These are phyloP conservation scores for Lycocerus yunnanus DNA, from an alignment of 2,888 invertebrate species.

Conservation along the genomic window DNA sequence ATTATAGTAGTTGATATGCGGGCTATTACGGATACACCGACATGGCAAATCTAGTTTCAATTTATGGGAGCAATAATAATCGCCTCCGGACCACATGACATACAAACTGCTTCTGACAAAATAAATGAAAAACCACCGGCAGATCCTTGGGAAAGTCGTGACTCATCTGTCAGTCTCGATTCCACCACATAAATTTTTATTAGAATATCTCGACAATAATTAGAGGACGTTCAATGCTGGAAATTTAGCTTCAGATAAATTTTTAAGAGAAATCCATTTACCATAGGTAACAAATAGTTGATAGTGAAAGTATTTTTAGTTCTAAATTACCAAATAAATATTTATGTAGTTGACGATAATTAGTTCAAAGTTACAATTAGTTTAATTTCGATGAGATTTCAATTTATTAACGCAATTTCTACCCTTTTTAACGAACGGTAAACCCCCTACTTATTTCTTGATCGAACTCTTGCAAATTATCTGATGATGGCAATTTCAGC, in stretches of 20 bases:
- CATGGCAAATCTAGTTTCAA: background rate
- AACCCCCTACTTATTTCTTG: background rate
- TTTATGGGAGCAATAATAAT: background rate
- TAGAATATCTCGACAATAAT: background rate
- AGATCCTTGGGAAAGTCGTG: background rate
- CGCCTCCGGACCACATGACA: background rate
- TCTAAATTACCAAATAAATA: background rate
- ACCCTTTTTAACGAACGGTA: no score
- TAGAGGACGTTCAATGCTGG: background rate
- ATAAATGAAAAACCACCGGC: background rate
- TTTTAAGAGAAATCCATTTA: background rate
- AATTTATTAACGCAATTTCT: background rate
- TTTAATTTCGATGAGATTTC: background rate
- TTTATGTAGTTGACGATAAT: background rate
- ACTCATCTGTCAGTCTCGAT: background rate
- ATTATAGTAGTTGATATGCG: background rate
- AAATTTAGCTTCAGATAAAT: background rate
- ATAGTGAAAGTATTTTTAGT: background rate
- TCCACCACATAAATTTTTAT: background rate
- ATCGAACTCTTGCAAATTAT: background rate
- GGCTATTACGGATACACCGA: background rate
- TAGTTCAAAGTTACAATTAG: background rate
- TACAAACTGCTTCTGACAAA: background rate
- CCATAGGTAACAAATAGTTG: background rate
- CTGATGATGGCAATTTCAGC: background rate